A percentile compares a stretch with the other conserved stretches of the same genome.
Conservation (phyloP, 2,797 vertebrate species). For the Rhynchotus rufescens region DNA sequence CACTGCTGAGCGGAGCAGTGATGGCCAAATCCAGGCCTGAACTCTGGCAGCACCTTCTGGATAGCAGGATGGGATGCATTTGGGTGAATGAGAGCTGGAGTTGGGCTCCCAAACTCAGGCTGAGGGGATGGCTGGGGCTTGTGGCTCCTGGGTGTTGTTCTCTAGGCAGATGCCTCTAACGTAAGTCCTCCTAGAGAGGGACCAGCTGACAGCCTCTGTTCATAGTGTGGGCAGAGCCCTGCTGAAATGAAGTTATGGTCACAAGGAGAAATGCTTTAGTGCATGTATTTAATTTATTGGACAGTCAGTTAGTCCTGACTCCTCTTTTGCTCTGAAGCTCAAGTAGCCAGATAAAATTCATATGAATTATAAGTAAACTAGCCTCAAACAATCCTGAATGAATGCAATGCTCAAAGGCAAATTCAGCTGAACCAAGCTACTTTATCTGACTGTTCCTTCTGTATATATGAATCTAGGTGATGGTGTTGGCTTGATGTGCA, state of each 20-base stretch:
- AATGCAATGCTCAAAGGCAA: not conserved
- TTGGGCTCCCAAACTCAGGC: not conserved
- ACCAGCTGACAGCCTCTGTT: not conserved
- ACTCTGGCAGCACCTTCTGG: not conserved
- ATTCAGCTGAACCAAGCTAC: not conserved
- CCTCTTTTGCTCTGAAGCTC: not conserved
- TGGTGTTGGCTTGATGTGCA: not conserved
- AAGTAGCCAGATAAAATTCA: not conserved
- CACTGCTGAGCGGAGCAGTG: not conserved
- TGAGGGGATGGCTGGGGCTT: not conserved
- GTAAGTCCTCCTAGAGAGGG: not conserved
- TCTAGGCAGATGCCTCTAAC: not conserved
- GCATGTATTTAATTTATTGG: not conserved
- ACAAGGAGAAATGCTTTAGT: not conserved
- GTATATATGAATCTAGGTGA: not conserved
- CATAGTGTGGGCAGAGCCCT: not conserved
- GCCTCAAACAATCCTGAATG: not conserved
- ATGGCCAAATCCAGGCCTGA: not conserved
- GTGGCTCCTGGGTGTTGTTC: not conserved
- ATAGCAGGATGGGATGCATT: not conserved
- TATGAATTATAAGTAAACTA: not conserved
- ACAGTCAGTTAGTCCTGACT: not conserved
- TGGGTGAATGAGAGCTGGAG: not conserved
- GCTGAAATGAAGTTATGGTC: not conserved
- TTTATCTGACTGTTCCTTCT: not conserved